These are phyloP conservation scores for Trichogramma evanescens DNA, from an alignment of 2,888 invertebrate species.

Conservation along the genomic window DNA sequence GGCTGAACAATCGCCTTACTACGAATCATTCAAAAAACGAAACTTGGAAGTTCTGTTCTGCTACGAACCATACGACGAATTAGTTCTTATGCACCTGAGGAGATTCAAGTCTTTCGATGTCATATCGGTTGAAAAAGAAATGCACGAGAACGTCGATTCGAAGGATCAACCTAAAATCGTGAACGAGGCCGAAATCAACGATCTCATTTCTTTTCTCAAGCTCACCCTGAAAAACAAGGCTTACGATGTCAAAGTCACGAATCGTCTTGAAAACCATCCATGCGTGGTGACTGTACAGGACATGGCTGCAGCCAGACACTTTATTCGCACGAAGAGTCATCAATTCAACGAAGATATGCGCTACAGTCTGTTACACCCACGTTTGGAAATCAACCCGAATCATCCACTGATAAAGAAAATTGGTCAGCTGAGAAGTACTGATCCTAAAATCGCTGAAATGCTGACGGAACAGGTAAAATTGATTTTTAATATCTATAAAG, in stretches of 20 bases:
- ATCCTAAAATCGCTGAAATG: conserved; percentile 76
- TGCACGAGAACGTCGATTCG: conserved; percentile 64
- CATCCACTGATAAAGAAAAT: conserved; percentile 88
- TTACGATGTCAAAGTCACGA: conserved; percentile 74
- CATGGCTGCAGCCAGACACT: conserved; percentile 94
- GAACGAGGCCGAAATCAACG: conserved; percentile 67
- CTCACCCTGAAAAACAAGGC: conserved; percentile 71
- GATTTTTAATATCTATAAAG: not conserved
- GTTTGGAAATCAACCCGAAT: conserved; percentile 88
- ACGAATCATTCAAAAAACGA: conserved; percentile 81
- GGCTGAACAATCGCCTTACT: conserved; percentile 92
- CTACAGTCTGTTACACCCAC: conserved; percentile 80
- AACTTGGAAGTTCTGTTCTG: conserved; percentile 90
- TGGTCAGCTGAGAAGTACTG: conserved; percentile 62
- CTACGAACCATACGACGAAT: conserved; percentile 94
- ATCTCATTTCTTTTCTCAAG: conserved; percentile 73
- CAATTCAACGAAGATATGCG: conserved; percentile 76
- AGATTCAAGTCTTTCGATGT: conserved; percentile 71
- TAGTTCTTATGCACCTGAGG: conserved; percentile 82
- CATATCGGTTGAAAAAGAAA: conserved; percentile 89
- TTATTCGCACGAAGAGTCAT: conserved; percentile 81
- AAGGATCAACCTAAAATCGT: conserved; percentile 54
- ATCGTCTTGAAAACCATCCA: conserved; percentile 79
- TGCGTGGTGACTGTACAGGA: conserved; percentile 93
- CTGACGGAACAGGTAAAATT: conserved; percentile 65